Percentiles rank a stretch among this genome's conserved stretches.
phyloP scores from a whole-genome alignment of 2,888 invertebrate genomes.

The Apotomis betuletana region DNA sequence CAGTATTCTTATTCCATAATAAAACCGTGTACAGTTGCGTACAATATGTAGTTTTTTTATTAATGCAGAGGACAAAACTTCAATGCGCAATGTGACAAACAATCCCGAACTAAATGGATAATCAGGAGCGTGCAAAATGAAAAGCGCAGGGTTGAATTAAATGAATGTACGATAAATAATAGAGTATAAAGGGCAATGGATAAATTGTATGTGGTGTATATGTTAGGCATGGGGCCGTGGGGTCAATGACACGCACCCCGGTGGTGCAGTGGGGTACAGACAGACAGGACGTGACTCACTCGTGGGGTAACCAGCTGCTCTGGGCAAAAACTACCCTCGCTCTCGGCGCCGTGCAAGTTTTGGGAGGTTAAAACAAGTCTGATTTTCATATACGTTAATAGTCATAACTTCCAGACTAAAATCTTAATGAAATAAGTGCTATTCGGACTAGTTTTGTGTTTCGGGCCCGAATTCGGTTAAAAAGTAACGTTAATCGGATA shows the following conservation, averaged over 20 bases:
- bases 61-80: conserved; percentile 14
- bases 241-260: conserved; percentile 82
- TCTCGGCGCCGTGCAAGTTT: conserved; percentile 45
- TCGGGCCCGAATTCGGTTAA: no score
- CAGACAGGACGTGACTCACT: conserved; percentile 80
- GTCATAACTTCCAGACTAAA: no score
- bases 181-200: conserved; percentile 77
- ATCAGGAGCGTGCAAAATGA: conserved; percentile 60
- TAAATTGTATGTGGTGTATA: conserved; percentile 73
- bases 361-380: conserved; percentile 10
- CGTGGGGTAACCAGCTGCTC: conserved; percentile 81
- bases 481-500: not conserved
- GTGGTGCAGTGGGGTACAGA: conserved; percentile 67
- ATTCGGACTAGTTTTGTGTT: no score
- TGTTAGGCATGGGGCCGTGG: conserved; percentile 74
- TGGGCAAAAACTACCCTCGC: conserved; percentile 78
- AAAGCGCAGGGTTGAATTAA: conserved; percentile 62
- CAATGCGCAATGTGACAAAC: conserved; percentile 19
- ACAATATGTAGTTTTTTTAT: not conserved
- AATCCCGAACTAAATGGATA: conserved; percentile 62
- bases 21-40: not conserved
- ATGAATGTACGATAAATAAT: conserved; percentile 72
- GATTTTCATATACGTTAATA: not conserved
- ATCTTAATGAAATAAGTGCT: no score
- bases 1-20: not conserved